These are phyloP conservation scores for Siphlonurus alternatus DNA, from an alignment of 2,888 invertebrate genomes.

Conservation along the genomic window DNA sequence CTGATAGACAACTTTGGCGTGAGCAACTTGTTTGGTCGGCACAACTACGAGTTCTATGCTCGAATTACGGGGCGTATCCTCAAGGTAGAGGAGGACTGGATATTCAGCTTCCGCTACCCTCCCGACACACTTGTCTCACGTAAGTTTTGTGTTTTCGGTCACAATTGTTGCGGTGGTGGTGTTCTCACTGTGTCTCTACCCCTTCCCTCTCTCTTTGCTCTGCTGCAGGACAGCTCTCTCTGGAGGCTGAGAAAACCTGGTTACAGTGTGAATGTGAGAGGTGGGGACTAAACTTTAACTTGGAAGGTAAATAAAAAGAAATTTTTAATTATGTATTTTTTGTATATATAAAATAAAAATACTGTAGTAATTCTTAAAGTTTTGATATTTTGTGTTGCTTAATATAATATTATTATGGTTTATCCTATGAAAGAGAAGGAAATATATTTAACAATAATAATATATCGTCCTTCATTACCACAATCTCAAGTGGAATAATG, in stretches of 20 bases:
- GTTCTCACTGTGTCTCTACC: constrained; percentile 6
- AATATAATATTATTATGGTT: background rate
- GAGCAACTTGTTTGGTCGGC: constrained; percentile 84
- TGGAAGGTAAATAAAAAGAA: constrained; percentile 45
- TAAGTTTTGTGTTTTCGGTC: constrained; percentile 28
- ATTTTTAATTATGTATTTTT: background rate
- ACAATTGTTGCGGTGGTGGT: constrained; percentile 5
- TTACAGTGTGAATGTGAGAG: constrained; percentile 77
- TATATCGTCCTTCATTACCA: no score
- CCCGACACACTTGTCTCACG: constrained; percentile 40
- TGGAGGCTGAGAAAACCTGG: constrained; percentile 82
- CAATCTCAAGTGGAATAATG: no score
- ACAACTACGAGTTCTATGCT: constrained; percentile 91
- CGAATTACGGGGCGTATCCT: constrained; percentile 83
- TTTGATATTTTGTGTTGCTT: background rate
- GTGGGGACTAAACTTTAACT: constrained; percentile 67
- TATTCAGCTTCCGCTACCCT: constrained; percentile 83
- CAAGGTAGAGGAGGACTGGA: constrained; percentile 89
- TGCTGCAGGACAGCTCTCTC: constrained; percentile 58
- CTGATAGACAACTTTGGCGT: constrained; percentile 95
- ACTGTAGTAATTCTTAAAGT: no score
- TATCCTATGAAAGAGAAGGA: no score
- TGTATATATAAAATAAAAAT: background rate
- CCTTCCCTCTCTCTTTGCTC: background rate
- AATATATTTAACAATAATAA: no score